Evolutionary conservation across 2,888 invertebrate species (phyloP), one percentile per base, ranked within the genome.

Genomic region (Drosophila mulleri): DNA sequence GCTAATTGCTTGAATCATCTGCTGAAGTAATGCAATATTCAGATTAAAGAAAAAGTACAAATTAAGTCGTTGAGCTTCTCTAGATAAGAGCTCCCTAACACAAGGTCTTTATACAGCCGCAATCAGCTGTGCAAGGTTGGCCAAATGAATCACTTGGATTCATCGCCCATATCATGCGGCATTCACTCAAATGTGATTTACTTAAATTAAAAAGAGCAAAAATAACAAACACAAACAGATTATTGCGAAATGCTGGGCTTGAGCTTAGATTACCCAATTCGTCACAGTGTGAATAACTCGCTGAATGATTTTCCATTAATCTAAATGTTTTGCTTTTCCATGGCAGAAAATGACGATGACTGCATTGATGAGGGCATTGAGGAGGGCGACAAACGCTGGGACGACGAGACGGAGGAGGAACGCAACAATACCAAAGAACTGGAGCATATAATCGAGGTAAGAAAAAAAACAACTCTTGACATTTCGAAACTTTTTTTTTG

Each of bases 361-460:
- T 98, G 97, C 73, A 98, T 98, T 91, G 98, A 98, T 93, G 94
- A 97, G 82, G 98, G 98, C 93, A 96, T 97, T 3, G 96, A 95
- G 68, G 96, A 96, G 87, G 94, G 94, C 82, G 95, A 95, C 82
- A 92, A 92, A 72, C 92, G 92, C 78, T 92, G 92, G 92, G 95
- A 95, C 81, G 95, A 95, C 75, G 92, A 92, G 67, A 95, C 95
- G 85, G 94, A 95, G 79, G 95, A 95, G 80, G 91, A 91, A 79
- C 87, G 87, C 78, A 90, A 90, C 83, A 91, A 93, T 90, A 92
- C 93, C 91, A 92, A 93, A 92, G 93, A 93, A 89, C 89, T 93
- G 86, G 93, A 93, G 87, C 91, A 90, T 86, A 91, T 93, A 80
- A 91, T 93, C 76, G 92, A 93, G 92, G 93, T 93, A 77, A 91